Base-by-base conservation (phyloP, 1,140 invertebrate species). In the Potamilus streckersoni region DNA sequence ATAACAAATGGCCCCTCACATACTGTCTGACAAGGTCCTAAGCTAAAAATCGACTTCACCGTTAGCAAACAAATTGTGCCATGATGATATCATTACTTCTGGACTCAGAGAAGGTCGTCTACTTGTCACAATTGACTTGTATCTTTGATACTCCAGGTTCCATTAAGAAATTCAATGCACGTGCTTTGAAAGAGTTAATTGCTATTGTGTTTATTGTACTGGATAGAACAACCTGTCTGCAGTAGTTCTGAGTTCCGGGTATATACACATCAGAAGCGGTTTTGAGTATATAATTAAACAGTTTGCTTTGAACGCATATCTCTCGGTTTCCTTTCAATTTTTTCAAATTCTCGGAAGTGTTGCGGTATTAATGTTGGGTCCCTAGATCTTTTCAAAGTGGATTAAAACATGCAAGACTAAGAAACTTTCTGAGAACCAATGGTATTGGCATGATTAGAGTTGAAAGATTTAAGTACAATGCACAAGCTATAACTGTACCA, bases 221-320 rank as follows among this genome's bases (percentile, higher is more conserved):
- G 58, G 96, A 96, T 5, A 98, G 96, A 11, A 98, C 94, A 11
- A 96, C 92, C 90, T 97, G 95, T 72, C 95, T 91, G 19, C 93
- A 88, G 6, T 95, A 92, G 76, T 94, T 92, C 71, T 94, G 92
- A 85, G 95, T 93, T 23, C 92, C 91, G 79, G 94, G 93, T 38
- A 97, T 80, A n/a, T 93, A 91, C 90, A 96, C 97, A 87, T 99
- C 97, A 19, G 96, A 97, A 0, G 98, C 97, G 27, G 98, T 96
- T 92, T 99, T 96, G 80, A 99, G 95, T 74, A 98, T 93, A 85
- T 98, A 99, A 88, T 98, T 98, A 88, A 98, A 96, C 64, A 99
- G 89, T 11, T 96, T 96, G 3, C 95, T 94, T 86, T 96, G 94
- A 69, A 94, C 90, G 85, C 97, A 98, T 67, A 93, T 95, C 81